Base-by-base conservation (phyloP, 1,140 invertebrate genomes). In the Bombus picipes region DNA sequence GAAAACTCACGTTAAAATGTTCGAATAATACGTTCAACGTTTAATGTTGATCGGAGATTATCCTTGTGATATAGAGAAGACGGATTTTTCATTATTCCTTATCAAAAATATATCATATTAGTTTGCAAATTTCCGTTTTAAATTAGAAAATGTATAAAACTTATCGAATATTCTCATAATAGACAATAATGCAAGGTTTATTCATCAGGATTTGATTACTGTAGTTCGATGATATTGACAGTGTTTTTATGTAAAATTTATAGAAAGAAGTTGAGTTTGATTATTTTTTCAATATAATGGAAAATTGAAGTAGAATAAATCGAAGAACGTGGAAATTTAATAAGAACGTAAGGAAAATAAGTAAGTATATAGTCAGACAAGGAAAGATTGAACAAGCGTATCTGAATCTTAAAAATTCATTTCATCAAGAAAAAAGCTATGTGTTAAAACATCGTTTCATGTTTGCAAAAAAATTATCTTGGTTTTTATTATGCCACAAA, bases 1-100 rank as follows among this genome's bases (percentile, higher is more conserved):
- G 66, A 74, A 73, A 88, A 90, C 47, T 75, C 65, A 39, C 75
- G 59, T 70, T 43, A 75, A 89, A 85, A 85, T 66, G 79, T 83
- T 83, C 75, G 43, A 41, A 28, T 81, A 89, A 87, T 87, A 34
- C 43, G n/a, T 15, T 4, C 8, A 22, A 34, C n/a, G 34, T 32
- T 65, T 34, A 12, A 32, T 32, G 32, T 10, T 22, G 72, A 76
- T 68, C 15, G 15, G 41, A 25, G n/a, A 47, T 41, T 68, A 68
- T 34, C 66, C 8, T 8, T 53, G 18, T 8, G 47, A 53, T 53
- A 53, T 22, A 6, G 1, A 53, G 47, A n/a, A 62, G 0, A 62
- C 10, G 28, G 10, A 62, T 62, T 62, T 53, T 53, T 53, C 47
- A 53, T 22, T 8, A 22, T 53, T 8, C 5, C 47, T 53, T 53